A percentile compares a stretch with the other conserved stretches of the same genome.
phyloP scores from a whole-genome alignment of 2,797 vertebrate species.

The Pelobates cultripes region DNA sequence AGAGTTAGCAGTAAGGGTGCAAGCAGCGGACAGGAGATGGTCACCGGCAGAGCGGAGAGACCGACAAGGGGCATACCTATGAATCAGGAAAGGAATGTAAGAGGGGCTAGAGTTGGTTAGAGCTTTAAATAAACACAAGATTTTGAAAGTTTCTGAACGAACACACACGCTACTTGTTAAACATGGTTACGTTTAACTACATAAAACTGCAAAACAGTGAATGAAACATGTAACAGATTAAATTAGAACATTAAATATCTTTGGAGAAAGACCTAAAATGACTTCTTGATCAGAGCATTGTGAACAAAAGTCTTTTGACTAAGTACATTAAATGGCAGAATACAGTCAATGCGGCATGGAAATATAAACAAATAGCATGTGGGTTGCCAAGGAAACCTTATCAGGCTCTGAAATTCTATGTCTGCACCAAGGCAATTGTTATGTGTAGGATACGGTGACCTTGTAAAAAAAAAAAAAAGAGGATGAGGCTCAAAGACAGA shows the following conservation, averaged over 20 bases:
- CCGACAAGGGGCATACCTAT: too few species aligned
- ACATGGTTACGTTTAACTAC: too few species aligned
- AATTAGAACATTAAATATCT: background rate
- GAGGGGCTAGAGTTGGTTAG: too few species aligned
- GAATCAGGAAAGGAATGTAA: too few species aligned
- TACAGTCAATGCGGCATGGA: constrained; percentile 2
- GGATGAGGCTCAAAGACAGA: constrained; percentile 27
- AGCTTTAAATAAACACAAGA: too few species aligned
- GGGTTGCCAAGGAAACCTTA: constrained; percentile 46
- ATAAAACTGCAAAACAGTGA: too few species aligned
- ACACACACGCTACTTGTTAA: too few species aligned
- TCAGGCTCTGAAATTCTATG: constrained; percentile 33
- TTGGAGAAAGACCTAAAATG: constrained; percentile 28
- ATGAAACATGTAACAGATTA: background rate
- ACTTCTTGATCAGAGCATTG: background rate
- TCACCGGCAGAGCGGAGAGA: too few species aligned
- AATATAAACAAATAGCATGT: constrained; percentile 36
- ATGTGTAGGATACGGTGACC: constrained; percentile 36
- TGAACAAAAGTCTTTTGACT: constrained; percentile 20
- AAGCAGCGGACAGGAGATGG: too few species aligned
- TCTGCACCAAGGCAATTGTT: constrained; percentile 45
- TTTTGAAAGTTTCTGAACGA: too few species aligned
- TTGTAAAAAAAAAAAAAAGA: constrained; percentile 17
- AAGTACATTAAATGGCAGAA: constrained; percentile 27
- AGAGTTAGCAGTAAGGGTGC: too few species aligned